Conservation (phyloP, 2,797 vertebrate species). For the Otolemur crassicaudatus region DNA sequence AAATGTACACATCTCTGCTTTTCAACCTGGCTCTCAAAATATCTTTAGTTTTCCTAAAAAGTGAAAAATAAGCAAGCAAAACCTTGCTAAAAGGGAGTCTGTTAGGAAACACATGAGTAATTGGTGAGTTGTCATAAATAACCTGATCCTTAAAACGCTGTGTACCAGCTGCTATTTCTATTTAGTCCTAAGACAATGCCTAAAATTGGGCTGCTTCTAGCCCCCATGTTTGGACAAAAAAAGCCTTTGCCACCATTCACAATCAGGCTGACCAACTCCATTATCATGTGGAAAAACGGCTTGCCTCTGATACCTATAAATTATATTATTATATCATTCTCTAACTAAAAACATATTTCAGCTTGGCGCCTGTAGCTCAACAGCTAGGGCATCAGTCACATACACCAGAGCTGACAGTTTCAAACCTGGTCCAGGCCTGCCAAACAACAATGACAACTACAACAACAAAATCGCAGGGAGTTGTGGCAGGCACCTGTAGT, state of each 20-base stretch:
- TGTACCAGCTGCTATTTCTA: neutral
- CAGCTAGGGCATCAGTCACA: too few relatives aligned
- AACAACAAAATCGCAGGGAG: too few relatives aligned
- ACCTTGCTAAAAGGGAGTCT: neutral
- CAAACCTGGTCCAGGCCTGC: too few relatives aligned
- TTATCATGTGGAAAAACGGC: neutral
- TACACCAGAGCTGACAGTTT: too few relatives aligned
- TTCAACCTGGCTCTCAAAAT: conserved; percentile 43
- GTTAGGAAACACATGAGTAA: neutral
- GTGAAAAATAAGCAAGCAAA: conserved; percentile 37
- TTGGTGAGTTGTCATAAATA: neutral
- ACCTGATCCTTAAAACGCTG: neutral
- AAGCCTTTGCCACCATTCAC: neutral
- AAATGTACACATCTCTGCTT: neutral
- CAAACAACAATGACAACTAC: too few relatives aligned
- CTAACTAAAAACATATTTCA: conserved; percentile 4
- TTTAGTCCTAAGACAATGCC: neutral
- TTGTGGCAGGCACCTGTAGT: too few relatives aligned
- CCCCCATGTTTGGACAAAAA: neutral
- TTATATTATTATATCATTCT: neutral
- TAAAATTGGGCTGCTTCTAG: neutral
- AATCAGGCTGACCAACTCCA: neutral
- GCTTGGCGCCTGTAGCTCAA: neutral
- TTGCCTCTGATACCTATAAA: neutral
- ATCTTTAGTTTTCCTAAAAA: neutral